Percentiles rank a stretch among this genome's conserved stretches.
Conservation (phyloP, 2,888 invertebrate genomes). For the Cephus spinipes region DNA sequence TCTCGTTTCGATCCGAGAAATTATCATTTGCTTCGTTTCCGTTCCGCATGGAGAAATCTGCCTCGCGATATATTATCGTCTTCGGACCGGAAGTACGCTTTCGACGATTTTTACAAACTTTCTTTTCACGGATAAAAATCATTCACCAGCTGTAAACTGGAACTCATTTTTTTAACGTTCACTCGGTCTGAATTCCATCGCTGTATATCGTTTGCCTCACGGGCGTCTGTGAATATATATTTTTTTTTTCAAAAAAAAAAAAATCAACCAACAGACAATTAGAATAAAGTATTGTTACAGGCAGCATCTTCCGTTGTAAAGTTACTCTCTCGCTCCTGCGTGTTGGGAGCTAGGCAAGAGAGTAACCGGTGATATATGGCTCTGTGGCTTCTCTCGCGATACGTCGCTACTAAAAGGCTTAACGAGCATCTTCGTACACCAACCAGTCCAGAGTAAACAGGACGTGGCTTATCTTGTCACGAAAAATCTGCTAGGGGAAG, state of each 20-base stretch:
- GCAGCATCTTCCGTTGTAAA: constrained; percentile 36
- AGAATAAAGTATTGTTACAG: constrained; percentile 9
- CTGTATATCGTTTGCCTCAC: background rate
- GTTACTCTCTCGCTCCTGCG: constrained; percentile 39
- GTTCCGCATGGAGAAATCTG: background rate
- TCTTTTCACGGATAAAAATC: background rate
- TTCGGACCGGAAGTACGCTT: background rate
- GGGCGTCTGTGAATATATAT: background rate
- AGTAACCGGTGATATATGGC: constrained; percentile 56
- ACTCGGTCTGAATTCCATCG: background rate
- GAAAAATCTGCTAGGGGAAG: constrained; percentile 62
- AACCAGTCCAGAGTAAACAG: constrained; percentile 55
- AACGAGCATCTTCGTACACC: constrained; percentile 64
- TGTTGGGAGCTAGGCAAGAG: constrained; percentile 20
- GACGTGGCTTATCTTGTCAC: constrained; percentile 67
- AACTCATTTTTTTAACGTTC: background rate
- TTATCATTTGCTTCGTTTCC: background rate
- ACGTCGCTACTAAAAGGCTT: constrained; percentile 64
- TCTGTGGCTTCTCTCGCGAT: constrained; percentile 58
- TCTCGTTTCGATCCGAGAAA: background rate
- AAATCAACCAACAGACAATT: background rate
- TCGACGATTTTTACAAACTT: background rate
- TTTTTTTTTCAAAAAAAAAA: too few relatives aligned
- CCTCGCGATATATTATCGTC: background rate
- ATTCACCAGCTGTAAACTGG: background rate